A percentile compares a stretch with the other conserved stretches of the same genome.
phyloP scores from a whole-genome alignment of 2,888 invertebrate genomes.

The Pimpla rufipes region DNA sequence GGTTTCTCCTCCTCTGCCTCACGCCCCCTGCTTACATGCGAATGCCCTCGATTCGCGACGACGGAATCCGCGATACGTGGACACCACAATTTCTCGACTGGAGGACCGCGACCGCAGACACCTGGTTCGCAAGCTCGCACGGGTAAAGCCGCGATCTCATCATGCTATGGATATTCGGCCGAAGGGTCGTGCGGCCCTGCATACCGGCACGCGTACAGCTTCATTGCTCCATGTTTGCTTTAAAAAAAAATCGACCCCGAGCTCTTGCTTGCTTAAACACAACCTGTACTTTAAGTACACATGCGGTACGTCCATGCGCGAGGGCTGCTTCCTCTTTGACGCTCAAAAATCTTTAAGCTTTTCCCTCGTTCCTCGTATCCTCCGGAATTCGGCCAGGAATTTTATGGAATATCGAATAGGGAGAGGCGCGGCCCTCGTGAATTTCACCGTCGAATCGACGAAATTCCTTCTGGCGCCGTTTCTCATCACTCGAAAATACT shows the following conservation, averaged over 20 bases:
- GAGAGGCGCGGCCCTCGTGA: not conserved
- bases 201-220: conserved; percentile 3
- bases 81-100: conserved; percentile 36
- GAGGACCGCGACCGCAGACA: conserved; percentile 48
- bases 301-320: not conserved
- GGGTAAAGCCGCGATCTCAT: not conserved
- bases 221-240: not conserved
- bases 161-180: not conserved
- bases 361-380: not conserved
- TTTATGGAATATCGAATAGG: conserved; percentile 39
- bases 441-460: conserved; percentile 11
- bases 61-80: conserved; percentile 56
- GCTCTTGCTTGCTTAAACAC: not conserved
- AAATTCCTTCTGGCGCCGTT: conserved; percentile 12
- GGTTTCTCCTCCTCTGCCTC: conserved; percentile 2
- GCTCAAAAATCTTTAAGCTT: not conserved
- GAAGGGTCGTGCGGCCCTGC: not conserved
- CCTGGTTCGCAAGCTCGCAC: conserved; percentile 34
- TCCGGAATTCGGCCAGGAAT: conserved; percentile 31
- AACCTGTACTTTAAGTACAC: not conserved
- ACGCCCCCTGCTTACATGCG: conserved; percentile 1
- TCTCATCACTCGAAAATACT: not conserved
- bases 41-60: conserved; percentile 38
- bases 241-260: conserved; percentile 7
- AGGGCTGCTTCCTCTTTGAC: not conserved